Evolutionary conservation across 2,113 vertebrate genomes (phyloP).

Genomic region (Vidua macroura): DNA sequence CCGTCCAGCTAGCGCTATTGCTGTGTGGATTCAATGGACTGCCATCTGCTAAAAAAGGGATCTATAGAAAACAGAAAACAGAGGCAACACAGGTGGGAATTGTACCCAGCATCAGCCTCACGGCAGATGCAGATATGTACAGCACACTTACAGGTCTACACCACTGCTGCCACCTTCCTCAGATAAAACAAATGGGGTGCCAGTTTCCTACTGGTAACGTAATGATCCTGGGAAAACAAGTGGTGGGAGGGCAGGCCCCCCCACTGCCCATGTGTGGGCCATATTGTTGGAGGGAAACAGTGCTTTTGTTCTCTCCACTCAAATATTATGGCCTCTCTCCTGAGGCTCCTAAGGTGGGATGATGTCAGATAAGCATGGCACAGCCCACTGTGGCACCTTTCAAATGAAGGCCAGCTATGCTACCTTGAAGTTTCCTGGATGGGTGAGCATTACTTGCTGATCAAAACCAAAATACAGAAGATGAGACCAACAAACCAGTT

Average conservation of each 20-base stretch:
- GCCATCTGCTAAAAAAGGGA: background rate
- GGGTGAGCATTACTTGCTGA: background rate
- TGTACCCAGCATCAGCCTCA: background rate
- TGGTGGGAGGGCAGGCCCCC: background rate
- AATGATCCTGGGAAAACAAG: background rate
- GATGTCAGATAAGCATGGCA: accelerated
- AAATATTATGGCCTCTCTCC: background rate
- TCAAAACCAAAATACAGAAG: background rate
- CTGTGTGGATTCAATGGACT: background rate
- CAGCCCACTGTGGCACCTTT: background rate
- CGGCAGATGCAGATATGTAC: accelerated
- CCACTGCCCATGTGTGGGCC: background rate
- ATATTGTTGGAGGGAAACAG: background rate
- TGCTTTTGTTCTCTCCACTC: background rate
- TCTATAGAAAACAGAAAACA: background rate
- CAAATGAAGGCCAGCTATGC: accelerated
- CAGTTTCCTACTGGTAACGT: background rate
- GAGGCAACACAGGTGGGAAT: accelerated
- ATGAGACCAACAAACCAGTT: background rate
- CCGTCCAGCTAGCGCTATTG: background rate
- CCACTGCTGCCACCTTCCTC: background rate
- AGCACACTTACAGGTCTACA: background rate
- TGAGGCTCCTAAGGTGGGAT: background rate
- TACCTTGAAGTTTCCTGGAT: background rate
- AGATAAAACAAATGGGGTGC: background rate